These are phyloP conservation scores for Drosophila prosaltans DNA, from an alignment of 1,140 invertebrate genomes.

Conservation along the genomic window DNA sequence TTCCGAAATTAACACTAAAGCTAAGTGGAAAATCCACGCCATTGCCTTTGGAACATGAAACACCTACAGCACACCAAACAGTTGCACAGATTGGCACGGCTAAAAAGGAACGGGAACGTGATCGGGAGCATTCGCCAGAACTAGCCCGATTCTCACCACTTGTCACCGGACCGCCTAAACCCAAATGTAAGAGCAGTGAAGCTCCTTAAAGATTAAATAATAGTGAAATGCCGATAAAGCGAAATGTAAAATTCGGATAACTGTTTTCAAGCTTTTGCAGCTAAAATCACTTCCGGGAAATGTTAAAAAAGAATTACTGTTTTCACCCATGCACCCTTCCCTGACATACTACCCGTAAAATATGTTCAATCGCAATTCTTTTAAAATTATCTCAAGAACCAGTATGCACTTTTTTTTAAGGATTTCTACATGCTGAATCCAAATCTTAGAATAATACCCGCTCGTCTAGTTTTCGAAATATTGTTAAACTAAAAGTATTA, in stretches of 20 bases:
- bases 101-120: conserved; percentile 50
- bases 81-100: conserved; percentile 6
- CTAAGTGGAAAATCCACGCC: conserved; percentile 84
- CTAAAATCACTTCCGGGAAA: neutral
- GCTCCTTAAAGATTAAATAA: conserved; percentile 1
- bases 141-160: conserved; percentile 91
- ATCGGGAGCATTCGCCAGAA: conserved; percentile 89
- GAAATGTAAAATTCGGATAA: neutral
- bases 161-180: conserved; percentile 90
- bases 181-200: conserved; percentile 60
- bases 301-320: neutral
- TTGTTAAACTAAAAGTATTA: conserved; percentile 12
- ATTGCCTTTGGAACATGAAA: conserved; percentile 13
- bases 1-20: conserved; percentile 93
- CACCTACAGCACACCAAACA: neutral
- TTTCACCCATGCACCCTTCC: neutral
- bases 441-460: neutral
- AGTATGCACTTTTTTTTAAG: neutral
- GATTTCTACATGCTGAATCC: neutral
- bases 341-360: neutral
- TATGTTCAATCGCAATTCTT: neutral
- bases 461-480: conserved; percentile 5
- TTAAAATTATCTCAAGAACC: neutral
- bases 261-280: neutral
- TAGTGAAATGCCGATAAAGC: neutral